phyloP scores from a whole-genome alignment of 2,888 invertebrate genomes.

The Auanema freiburgensis region DNA sequence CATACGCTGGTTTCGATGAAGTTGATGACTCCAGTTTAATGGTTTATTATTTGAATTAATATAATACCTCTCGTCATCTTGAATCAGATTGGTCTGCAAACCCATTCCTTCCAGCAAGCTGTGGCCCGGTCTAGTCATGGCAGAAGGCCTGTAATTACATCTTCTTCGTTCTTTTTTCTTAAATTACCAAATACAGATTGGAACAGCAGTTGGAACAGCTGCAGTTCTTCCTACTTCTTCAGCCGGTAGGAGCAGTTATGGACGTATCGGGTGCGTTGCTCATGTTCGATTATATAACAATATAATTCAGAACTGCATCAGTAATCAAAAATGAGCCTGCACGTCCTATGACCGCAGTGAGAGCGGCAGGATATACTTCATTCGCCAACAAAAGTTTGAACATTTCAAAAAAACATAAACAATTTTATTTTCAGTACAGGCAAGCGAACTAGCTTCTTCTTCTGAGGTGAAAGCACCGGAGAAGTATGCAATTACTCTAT shows the following conservation, averaged over 20 bases:
- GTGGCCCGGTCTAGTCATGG: slow-evolving; percentile 76
- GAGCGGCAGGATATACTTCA: slow-evolving; percentile 92
- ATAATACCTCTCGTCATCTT: neutral
- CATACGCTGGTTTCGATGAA: slow-evolving; percentile 62
- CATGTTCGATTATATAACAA: neutral
- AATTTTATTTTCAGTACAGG: slow-evolving; percentile 36
- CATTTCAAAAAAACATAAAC: slow-evolving; percentile 4
- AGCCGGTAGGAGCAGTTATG: slow-evolving; percentile 7
- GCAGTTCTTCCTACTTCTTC: slow-evolving; percentile 4
- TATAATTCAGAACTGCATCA: slow-evolving; percentile 35
- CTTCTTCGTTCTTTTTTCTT: no score
- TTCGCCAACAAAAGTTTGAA: slow-evolving; percentile 65
- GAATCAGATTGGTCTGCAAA: slow-evolving; percentile 73
- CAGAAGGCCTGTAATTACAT: slow-evolving; percentile 73
- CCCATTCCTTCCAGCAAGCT: slow-evolving; percentile 78
- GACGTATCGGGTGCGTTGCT: neutral
- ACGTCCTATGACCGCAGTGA: slow-evolving; percentile 92
- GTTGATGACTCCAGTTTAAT: slow-evolving; percentile 45
- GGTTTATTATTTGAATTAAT: neutral
- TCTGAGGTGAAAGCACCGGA: slow-evolving; percentile 4
- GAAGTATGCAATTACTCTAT: neutral
- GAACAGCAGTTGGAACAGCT: neutral
- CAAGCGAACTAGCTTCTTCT: slow-evolving; percentile 24
- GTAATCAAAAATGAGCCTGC: slow-evolving; percentile 61
- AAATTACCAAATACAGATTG: no score